Evolutionary conservation across 2,113 vertebrate species (phyloP).

Genomic region (Isichthys henryi): DNA sequence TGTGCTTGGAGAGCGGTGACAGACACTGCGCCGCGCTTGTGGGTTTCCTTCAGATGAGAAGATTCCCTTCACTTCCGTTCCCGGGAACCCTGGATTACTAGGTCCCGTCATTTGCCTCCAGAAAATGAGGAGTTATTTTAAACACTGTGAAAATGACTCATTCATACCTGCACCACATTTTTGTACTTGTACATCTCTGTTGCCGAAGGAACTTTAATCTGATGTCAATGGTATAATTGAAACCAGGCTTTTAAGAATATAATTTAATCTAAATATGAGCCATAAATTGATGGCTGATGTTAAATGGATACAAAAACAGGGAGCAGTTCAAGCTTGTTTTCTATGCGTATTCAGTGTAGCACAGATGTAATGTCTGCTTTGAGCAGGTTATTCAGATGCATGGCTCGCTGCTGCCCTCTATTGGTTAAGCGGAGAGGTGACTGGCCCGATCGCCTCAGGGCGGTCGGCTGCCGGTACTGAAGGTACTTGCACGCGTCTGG

Average conservation of each 20-base stretch:
- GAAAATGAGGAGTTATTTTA: not conserved
- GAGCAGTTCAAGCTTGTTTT: not conserved
- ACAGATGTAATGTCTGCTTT: not conserved
- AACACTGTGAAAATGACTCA: not conserved
- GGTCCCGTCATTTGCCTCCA: not conserved
- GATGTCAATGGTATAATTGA: not conserved
- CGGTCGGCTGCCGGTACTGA: too few relatives aligned
- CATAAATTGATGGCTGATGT: not conserved
- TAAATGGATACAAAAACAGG: not conserved
- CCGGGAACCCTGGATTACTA: not conserved
- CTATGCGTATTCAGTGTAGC: not conserved
- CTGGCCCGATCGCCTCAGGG: too few relatives aligned
- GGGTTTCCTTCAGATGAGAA: not conserved
- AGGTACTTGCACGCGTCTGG: not conserved
- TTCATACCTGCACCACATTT: not conserved
- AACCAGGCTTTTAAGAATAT: not conserved
- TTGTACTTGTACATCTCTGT: not conserved
- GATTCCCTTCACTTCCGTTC: not conserved
- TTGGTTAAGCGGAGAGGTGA: not conserved
- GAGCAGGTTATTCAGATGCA: not conserved
- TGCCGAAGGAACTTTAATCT: not conserved
- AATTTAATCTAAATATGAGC: not conserved
- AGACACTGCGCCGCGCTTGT: not conserved
- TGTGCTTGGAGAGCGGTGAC: not conserved
- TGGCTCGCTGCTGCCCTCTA: conserved; percentile 3